A percentile compares a stretch with the other conserved stretches of the same genome.
Evolutionary conservation across 2,113 vertebrate genomes (phyloP).

Genomic region (Tauraco erythrolophus): DNA sequence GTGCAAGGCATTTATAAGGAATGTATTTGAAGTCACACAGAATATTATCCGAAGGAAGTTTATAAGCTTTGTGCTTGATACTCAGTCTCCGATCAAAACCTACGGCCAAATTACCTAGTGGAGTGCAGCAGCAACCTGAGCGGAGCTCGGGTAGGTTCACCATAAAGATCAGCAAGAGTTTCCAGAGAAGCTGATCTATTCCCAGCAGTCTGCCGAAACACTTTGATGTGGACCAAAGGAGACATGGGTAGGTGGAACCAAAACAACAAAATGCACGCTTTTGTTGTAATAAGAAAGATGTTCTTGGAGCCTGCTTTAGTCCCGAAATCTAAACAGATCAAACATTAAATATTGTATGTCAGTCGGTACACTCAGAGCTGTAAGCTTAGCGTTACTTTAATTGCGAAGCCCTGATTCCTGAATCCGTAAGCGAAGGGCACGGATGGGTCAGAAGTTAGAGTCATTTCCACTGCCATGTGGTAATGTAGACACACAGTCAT

Average conservation of each 20-base stretch:
- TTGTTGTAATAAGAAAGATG: neutral
- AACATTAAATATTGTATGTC: neutral
- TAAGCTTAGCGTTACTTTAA: neutral
- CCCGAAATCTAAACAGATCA: neutral
- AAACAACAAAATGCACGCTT: neutral
- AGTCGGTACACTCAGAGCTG: neutral
- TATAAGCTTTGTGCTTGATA: neutral
- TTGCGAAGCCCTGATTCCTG: neutral
- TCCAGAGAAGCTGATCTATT: neutral
- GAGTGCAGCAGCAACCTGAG: neutral
- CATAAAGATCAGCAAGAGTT: neutral
- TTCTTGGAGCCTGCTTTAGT: neutral
- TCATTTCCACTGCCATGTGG: rapidly evolving
- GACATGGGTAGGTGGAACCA: neutral
- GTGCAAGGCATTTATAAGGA: neutral
- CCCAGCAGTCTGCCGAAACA: neutral
- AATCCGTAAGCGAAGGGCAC: neutral
- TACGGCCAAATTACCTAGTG: neutral
- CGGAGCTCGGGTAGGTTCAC: neutral
- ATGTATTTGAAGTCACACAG: neutral
- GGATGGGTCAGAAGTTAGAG: neutral
- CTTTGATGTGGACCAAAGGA: neutral
- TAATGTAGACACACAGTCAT: no score
- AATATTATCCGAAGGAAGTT: neutral
- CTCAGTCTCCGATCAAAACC: neutral